phyloP scores from a whole-genome alignment of 2,888 invertebrate genomes.

The Lasioglossum malachurum region DNA sequence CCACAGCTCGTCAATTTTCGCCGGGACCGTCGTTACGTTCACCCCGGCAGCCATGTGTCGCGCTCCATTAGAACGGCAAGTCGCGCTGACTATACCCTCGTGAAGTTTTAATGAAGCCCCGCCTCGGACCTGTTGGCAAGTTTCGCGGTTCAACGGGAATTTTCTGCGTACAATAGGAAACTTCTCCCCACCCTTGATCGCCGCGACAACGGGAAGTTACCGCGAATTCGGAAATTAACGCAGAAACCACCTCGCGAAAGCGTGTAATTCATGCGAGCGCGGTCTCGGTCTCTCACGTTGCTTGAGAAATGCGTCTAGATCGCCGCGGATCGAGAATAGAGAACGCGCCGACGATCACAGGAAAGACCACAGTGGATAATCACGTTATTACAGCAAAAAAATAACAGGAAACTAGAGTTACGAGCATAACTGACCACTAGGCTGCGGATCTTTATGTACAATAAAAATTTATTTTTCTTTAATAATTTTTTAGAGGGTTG shows the following conservation, averaged over 20 bases:
- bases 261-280: background rate
- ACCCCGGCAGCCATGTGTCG: conserved; percentile 26
- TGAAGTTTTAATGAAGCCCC: conserved; percentile 21
- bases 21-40: conserved; percentile 38
- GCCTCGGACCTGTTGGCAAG: background rate
- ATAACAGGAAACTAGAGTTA: no score
- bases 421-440: no score
- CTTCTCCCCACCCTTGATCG: background rate
- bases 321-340: no score
- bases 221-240: background rate
- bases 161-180: background rate
- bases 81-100: background rate
- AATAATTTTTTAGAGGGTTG: no score
- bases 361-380: no score
- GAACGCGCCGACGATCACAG: no score
- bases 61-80: conserved; percentile 7
- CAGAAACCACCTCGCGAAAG: background rate
- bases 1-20: conserved; percentile 48
- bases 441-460: no score
- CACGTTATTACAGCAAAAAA: no score
- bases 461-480: no score
- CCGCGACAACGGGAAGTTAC: background rate
- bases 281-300: background rate
- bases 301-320: no score
- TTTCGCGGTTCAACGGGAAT: background rate